Conservation (phyloP, 1,140 invertebrate species). For the Drosophila lacertosa region DNA sequence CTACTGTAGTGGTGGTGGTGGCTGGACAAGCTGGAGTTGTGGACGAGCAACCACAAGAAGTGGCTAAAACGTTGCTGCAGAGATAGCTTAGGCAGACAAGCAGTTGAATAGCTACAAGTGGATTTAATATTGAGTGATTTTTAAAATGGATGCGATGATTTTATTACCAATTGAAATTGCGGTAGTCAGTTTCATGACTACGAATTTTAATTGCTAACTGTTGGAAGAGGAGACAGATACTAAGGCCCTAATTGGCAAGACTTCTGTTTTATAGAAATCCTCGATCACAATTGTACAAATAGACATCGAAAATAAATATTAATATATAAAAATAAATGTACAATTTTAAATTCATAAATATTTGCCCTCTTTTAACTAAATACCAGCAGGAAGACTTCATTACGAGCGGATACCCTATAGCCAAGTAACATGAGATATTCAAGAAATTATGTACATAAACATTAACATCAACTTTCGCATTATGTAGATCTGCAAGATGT, state of each 20-base stretch:
- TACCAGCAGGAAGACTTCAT: too few relatives aligned
- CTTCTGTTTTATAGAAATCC: constrained; percentile 5
- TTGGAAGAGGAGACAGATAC: constrained; percentile 2
- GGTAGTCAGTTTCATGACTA: constrained; percentile 21
- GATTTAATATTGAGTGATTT: not conserved
- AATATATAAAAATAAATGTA: not conserved
- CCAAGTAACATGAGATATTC: too few relatives aligned
- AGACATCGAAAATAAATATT: constrained; percentile 26
- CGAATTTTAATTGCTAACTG: not conserved
- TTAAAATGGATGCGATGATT: not conserved
- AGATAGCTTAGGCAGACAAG: not conserved
- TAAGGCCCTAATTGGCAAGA: not conserved
- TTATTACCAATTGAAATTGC: constrained; percentile 8
- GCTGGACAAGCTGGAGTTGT: not conserved
- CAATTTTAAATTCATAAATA: constrained; percentile 9
- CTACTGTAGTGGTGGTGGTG: not conserved
- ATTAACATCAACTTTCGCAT: too few relatives aligned
- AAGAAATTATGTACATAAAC: too few relatives aligned
- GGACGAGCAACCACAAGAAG: not conserved
- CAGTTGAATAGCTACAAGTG: not conserved
- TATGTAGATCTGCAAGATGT: too few relatives aligned
- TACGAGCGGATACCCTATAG: too few relatives aligned
- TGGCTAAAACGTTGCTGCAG: not conserved
- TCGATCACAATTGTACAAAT: constrained; percentile 16
- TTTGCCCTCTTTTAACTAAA: not conserved